Base-by-base conservation (phyloP, 2,113 vertebrate species). In the Eira barbara region DNA sequence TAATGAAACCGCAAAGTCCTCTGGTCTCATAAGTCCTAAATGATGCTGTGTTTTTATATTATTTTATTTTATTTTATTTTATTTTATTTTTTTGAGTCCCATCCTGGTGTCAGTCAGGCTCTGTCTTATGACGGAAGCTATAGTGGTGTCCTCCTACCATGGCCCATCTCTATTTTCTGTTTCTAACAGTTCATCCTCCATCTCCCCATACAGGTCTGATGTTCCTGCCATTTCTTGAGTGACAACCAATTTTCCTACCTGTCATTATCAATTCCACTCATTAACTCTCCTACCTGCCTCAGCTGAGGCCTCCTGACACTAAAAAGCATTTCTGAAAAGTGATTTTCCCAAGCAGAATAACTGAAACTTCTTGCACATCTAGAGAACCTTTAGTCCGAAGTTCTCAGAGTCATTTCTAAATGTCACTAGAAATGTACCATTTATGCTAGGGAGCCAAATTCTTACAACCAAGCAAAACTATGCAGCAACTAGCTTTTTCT, bases 171-270 rank as follows among this genome's bases (percentile, higher is more conserved):
- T 52, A 45, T 11, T 65, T 76, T 36, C 57, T 65, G 4, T 82
- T 79, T 67, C 39, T 74, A 45, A 17, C 20, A 93, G 61, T 17
- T 47, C 39, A 55, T 57, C 34, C 27, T 83, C 84, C 14, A 3
- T 45, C 91, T 87, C 45, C 52, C 63, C 10, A 4, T 29, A 52
- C 21, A 83, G n/a, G 57, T 78, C 73, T 74, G 69, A 82, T 1
- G 5, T 25, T n/a, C 36, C 61, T 96, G 65, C 67, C 74, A 74
- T 76, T 69, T 95, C 87, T 65, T 97, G 96, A 92, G 94, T 97
- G 97, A 97, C 96, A 96, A 94, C 83, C 96, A 95, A 97, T 96
- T 97, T 97, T 92, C 87, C 81, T 89, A 96, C 95, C 91, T 97
- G 97, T 94, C 97, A 65, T 95, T 90, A 95, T 94, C 97, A 98